Percentiles rank a stretch among this genome's conserved stretches.
Conservation (phyloP, 2,113 vertebrate genomes). For the Gallinago jamesoni region DNA sequence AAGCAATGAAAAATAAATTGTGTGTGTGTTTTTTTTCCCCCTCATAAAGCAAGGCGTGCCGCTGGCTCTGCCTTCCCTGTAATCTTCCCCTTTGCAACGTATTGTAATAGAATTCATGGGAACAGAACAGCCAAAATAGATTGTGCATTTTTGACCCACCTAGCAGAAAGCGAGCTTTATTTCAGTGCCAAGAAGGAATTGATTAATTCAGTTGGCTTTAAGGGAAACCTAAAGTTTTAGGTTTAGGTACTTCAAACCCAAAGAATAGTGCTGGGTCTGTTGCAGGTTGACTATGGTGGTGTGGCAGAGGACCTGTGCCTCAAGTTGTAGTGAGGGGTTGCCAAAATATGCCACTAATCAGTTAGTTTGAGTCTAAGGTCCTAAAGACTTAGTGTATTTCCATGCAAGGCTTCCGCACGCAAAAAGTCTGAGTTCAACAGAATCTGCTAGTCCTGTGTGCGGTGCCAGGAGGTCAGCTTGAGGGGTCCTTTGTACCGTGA, state of each 20-base stretch:
- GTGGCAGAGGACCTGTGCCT: not conserved
- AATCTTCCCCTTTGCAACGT: slow-evolving; percentile 37
- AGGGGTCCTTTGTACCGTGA: rapidly evolving
- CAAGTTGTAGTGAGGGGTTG: not conserved
- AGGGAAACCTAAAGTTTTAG: not conserved
- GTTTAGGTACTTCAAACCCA: not conserved
- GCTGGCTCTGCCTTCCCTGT: slow-evolving; percentile 47
- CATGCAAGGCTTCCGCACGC: not conserved
- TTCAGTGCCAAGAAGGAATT: not conserved
- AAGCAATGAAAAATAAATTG: slow-evolving; percentile 73
- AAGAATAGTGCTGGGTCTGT: not conserved
- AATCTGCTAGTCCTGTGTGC: not conserved
- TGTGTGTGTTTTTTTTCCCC: slow-evolving; percentile 26
- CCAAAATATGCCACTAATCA: not conserved
- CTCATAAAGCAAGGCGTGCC: slow-evolving; percentile 57
- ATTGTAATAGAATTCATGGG: slow-evolving; percentile 58
- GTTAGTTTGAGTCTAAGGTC: not conserved
- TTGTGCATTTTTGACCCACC: slow-evolving; percentile 49
- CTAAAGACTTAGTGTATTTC: not conserved
- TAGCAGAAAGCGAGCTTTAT: slow-evolving; percentile 47
- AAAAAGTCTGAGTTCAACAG: not conserved
- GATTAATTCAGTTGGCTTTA: slow-evolving; percentile 30
- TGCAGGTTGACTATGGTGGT: not conserved
- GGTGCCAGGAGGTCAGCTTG: too few species aligned
- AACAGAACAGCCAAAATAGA: slow-evolving; percentile 38